A percentile compares a stretch with the other conserved stretches of the same genome.
phyloP scores from a whole-genome alignment of 2,888 invertebrate species.

The Disparrhopalites patrizii region DNA sequence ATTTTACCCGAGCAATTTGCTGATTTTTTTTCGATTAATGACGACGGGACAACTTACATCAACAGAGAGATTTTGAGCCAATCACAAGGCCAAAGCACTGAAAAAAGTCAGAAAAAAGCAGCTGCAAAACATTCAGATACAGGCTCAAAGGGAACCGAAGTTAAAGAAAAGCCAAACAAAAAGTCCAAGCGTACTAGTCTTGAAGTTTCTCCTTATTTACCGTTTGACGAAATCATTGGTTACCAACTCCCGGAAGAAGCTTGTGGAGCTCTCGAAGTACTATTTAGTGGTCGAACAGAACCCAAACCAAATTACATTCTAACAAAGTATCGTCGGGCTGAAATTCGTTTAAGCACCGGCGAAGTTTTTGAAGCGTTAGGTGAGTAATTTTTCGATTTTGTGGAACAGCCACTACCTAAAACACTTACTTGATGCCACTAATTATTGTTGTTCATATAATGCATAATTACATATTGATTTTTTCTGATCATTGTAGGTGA shows the following conservation, averaged over 20 bases:
- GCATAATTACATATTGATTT: background rate
- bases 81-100: too few species aligned
- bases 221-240: background rate
- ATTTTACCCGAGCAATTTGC: too few species aligned
- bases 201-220: background rate
- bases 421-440: too few species aligned
- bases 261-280: background rate
- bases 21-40: background rate
- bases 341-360: background rate
- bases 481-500: background rate
- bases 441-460: background rate
- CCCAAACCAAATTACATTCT: background rate
- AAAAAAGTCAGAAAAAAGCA: background rate
- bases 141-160: background rate
- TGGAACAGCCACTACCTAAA: too few species aligned
- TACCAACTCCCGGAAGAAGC: conserved; percentile 2
- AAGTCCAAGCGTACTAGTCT: background rate
- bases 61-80: background rate
- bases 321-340: background rate
- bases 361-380: background rate
- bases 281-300: background rate
- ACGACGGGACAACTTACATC: background rate
- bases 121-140: too few species aligned
- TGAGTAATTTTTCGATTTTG: background rate
- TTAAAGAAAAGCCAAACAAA: background rate